Percentiles rank a stretch among this genome's conserved stretches.
These are phyloP conservation scores for Chunga burmeisteri DNA, from an alignment of 2,113 vertebrate species.

Conservation along the genomic window DNA sequence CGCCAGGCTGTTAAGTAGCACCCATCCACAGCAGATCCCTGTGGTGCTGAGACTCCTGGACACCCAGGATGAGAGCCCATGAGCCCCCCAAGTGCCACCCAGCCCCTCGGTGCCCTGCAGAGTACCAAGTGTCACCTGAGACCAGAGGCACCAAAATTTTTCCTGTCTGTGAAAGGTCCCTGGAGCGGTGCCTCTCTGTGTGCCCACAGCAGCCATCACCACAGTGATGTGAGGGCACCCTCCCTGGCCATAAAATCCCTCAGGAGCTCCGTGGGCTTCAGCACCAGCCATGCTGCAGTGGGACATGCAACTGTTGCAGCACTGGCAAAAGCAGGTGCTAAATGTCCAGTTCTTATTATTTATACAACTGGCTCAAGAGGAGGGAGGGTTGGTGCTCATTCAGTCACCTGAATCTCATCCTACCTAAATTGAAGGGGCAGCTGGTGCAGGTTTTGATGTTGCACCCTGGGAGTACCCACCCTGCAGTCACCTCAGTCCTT, in stretches of 20 bases:
- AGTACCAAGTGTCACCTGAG: neutral
- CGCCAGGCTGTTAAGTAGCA: neutral
- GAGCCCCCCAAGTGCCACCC: fast-evolving
- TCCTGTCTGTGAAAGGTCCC: neutral
- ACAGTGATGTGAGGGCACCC: neutral
- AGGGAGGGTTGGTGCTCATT: neutral
- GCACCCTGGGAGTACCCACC: neutral
- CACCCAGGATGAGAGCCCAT: fast-evolving
- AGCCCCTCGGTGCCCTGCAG: neutral
- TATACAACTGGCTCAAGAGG: neutral
- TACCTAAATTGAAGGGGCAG: neutral
- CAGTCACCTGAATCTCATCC: neutral
- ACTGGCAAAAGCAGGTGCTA: neutral
- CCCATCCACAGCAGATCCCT: neutral
- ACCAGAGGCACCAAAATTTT: neutral
- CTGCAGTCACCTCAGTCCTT: neutral
- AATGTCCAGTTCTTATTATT: neutral
- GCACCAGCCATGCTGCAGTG: too few relatives aligned
- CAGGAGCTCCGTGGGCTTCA: neutral
- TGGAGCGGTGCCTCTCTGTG: neutral
- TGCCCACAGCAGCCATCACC: neutral
- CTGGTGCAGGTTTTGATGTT: neutral
- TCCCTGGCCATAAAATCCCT: neutral
- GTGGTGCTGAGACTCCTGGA: neutral
- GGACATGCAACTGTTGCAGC: neutral